Base-by-base conservation (phyloP, 2,113 vertebrate species). In the Chrysemys picta region DNA sequence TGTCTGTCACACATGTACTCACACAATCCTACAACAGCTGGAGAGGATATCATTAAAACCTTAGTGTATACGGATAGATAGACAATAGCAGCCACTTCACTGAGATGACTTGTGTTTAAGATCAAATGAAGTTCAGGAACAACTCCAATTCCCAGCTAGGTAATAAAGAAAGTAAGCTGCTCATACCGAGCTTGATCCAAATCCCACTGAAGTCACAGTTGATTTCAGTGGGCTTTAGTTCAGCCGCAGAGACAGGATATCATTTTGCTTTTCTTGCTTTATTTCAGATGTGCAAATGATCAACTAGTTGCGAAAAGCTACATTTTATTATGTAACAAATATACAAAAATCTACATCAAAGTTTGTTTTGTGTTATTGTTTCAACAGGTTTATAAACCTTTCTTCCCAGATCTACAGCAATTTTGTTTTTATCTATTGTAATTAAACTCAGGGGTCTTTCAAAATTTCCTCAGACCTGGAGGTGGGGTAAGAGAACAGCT, bases 41-140 rank as follows among this genome's bases (percentile, higher is more conserved):
- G 54, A 96, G 5, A 57, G 19, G 89, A 89, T 3, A 19, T 42
- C 59, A 38, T 88, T 89, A 84, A 78, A 83, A 93, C 75, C 88
- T 56, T 82, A 82, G 52, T 3, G 47, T 81, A 1, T 42, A 93
- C 11, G 80, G 88, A 65, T 89, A 93, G 82, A 94, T 79, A 54
- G 78, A 89, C 45, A 80, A 82, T 22, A 25, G 94, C 25, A 12
- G 84, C 5, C 8, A 31, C 4, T 89, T 85, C 72, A 83, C 5
- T 83, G 72, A 49, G 78, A 45, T 31, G 21, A 75, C 29, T 94
- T 95, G 72, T 0, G 31, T 62, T 90, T 69, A 56, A 82, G 56
- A 88, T 85, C 79, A 92, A 93, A 93, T 9, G 82, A 90, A 94
- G 65, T 29, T 27, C 89, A 90, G 87, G 54, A 93, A 95, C 45